phyloP scores from a whole-genome alignment of 1,140 invertebrate genomes.

The Anoplolepis gracilipes region DNA sequence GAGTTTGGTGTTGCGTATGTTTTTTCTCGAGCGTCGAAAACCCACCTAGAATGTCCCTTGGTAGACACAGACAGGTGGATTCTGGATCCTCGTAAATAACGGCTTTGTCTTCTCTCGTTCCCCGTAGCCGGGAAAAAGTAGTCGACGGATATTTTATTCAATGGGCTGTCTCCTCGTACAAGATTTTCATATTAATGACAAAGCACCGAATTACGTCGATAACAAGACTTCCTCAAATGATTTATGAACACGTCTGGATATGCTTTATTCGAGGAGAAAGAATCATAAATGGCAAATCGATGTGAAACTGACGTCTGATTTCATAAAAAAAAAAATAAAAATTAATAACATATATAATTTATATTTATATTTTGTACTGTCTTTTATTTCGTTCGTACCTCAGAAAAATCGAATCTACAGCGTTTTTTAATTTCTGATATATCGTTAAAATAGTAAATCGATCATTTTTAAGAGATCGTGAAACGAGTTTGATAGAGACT shows the following conservation, averaged over 20 bases:
- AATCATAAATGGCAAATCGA: too few species aligned
- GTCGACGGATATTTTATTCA: conserved; percentile 31
- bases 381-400: too few species aligned
- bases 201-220: conserved; percentile 9
- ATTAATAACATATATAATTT: too few species aligned
- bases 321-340: too few species aligned
- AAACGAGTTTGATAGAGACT: too few species aligned
- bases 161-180: not conserved
- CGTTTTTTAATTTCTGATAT: too few species aligned
- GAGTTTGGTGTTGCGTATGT: not conserved
- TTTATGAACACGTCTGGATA: not conserved
- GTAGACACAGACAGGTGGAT: not conserved
- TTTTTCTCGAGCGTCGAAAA: not conserved
- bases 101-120: not conserved
- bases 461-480: too few species aligned
- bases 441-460: too few species aligned
- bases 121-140: not conserved
- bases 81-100: conserved; percentile 46
- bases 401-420: too few species aligned
- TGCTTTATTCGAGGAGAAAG: not conserved
- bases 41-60: not conserved
- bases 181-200: conserved; percentile 42
- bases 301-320: too few species aligned
- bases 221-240: conserved; percentile 7
- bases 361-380: too few species aligned